A percentile compares a stretch with the other conserved stretches of the same genome.
phyloP scores from a whole-genome alignment of 2,797 vertebrate species.

The Pseudochromis fuscus region DNA sequence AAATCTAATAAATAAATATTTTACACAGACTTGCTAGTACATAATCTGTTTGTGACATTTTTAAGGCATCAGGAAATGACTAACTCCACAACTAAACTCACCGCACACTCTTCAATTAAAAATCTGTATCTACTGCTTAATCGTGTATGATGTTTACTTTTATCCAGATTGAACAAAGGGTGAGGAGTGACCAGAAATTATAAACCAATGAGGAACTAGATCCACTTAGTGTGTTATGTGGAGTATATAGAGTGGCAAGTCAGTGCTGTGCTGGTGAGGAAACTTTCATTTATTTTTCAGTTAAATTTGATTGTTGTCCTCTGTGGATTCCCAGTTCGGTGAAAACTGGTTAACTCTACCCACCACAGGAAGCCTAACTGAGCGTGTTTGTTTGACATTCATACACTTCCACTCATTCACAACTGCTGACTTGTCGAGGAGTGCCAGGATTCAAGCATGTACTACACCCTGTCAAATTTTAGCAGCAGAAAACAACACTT shows the following conservation, averaged over 20 bases:
- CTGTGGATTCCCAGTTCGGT: not conserved
- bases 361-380: not conserved
- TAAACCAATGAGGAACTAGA: too few relatives aligned
- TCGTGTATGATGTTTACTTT: too few relatives aligned
- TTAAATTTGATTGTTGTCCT: not conserved
- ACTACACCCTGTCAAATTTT: slow-evolving; percentile 68
- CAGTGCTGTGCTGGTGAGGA: not conserved
- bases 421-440: slow-evolving; percentile 42
- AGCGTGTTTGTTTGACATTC: slow-evolving; percentile 8
- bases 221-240: too few relatives aligned
- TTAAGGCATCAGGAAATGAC: too few relatives aligned
- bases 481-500: slow-evolving; percentile 53
- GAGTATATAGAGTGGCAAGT: not conserved
- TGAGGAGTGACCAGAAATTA: too few relatives aligned
- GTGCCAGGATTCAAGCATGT: slow-evolving; percentile 58
- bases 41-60: too few relatives aligned
- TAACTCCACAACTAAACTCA: too few relatives aligned
- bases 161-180: too few relatives aligned
- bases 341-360: not conserved
- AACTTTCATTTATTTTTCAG: not conserved
- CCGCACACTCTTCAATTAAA: too few relatives aligned
- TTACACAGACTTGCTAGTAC: too few relatives aligned
- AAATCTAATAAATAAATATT: too few relatives aligned
- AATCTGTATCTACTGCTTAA: too few relatives aligned
- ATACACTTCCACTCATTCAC: slow-evolving; percentile 15